Conservation (phyloP, 2,888 invertebrate genomes). For the Troglohyphantes excavatus region DNA sequence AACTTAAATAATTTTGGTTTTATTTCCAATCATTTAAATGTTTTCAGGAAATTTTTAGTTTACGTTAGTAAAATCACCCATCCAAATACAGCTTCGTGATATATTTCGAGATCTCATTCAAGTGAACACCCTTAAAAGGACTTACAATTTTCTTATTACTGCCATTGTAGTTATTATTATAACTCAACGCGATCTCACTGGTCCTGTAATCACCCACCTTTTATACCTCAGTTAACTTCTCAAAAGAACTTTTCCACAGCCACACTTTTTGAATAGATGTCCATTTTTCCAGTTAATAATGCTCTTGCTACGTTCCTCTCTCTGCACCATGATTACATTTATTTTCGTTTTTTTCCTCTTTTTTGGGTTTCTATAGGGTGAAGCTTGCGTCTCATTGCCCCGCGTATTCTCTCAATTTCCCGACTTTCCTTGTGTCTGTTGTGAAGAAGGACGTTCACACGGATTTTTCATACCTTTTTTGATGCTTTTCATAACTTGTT, state of each 20-base stretch:
- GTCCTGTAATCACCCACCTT: neutral
- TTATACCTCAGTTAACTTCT: slow-evolving; percentile 2
- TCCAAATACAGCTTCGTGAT: too few species aligned
- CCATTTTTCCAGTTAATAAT: neutral
- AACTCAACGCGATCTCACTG: neutral
- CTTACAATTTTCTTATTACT: slow-evolving; percentile 1
- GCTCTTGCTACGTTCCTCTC: neutral
- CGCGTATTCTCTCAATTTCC: neutral
- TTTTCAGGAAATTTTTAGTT: too few species aligned
- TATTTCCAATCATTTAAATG: too few species aligned
- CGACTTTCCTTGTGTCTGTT: neutral
- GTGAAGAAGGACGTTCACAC: slow-evolving; percentile 2
- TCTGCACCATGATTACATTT: neutral
- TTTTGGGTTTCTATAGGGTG: neutral
- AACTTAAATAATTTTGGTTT: too few species aligned
- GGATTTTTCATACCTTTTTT: neutral
- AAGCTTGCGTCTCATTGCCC: too few species aligned
- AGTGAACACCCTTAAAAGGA: neutral
- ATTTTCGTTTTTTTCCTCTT: neutral
- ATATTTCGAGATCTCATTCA: too few species aligned
- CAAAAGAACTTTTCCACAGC: neutral
- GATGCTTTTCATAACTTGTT: neutral
- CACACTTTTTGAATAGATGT: neutral
- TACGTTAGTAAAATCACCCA: too few species aligned
- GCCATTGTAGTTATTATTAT: neutral